These are phyloP conservation scores for Erpornis zantholeuca DNA, from an alignment of 2,113 vertebrate genomes.

Conservation along the genomic window DNA sequence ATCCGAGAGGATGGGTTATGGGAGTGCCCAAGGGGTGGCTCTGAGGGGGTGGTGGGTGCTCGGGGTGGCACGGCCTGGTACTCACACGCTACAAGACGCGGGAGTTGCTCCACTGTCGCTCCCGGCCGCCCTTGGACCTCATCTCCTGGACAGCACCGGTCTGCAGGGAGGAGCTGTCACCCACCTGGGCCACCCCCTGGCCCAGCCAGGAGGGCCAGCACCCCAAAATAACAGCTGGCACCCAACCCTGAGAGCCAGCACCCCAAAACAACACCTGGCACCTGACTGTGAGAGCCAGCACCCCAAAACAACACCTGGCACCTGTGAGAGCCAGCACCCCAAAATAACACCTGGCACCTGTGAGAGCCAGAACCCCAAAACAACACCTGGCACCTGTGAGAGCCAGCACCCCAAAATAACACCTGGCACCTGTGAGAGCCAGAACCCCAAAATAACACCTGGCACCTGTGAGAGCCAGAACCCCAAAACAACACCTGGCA, in stretches of 20 bases:
- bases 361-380: too few relatives aligned
- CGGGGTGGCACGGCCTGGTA: fast-evolving
- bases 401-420: neutral
- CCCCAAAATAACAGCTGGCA: neutral
- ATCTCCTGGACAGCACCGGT: conserved; percentile 87
- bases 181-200: neutral
- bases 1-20: fast-evolving
- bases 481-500: fast-evolving
- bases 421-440: neutral
- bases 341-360: too few relatives aligned
- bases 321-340: too few relatives aligned
- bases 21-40: fast-evolving
- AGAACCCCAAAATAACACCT: too few relatives aligned
- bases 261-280: fast-evolving
- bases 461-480: too few relatives aligned
- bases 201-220: neutral
- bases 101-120: conserved; percentile 76
- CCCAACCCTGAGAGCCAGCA: neutral
- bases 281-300: too few relatives aligned
- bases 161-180: conserved; percentile 39
- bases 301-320: too few relatives aligned
- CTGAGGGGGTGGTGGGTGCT: fast-evolving
- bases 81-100: conserved; percentile 73
- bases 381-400: neutral
- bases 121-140: conserved; percentile 84